Conservation (phyloP, 2,888 invertebrate species). For the Ichneumoninae sp. region DNA sequence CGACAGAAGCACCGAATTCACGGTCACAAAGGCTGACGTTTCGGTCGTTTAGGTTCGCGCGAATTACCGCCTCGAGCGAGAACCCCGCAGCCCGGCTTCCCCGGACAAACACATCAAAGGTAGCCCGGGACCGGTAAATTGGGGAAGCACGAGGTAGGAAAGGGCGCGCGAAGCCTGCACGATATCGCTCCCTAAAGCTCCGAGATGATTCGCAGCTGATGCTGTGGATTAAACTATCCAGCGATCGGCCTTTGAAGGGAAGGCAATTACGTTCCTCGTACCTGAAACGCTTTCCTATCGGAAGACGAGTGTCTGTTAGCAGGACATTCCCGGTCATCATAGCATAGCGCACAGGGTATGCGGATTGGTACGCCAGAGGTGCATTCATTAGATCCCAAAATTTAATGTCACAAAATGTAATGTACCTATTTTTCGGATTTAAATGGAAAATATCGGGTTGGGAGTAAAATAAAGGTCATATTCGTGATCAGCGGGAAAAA, state of each 20-base stretch:
- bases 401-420: too few species aligned
- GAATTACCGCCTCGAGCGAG: slow-evolving; percentile 72
- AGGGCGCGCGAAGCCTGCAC: slow-evolving; percentile 38
- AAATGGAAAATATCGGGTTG: too few species aligned
- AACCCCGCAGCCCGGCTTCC: neutral
- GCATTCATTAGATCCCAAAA: too few species aligned
- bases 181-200: slow-evolving; percentile 48
- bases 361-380: too few species aligned
- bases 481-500: too few species aligned
- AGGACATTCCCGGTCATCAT: neutral
- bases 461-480: too few species aligned
- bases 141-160: slow-evolving; percentile 4
- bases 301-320: neutral
- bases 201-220: neutral
- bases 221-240: neutral
- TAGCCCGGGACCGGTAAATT: neutral
- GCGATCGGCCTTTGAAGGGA: neutral
- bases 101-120: slow-evolving; percentile 70
- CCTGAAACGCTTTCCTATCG: neutral
- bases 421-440: too few species aligned
- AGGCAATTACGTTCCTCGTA: neutral
- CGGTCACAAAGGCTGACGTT: slow-evolving; percentile 70
- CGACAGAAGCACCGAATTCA: slow-evolving; percentile 23
- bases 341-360: too few species aligned
- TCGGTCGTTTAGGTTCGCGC: slow-evolving; percentile 74